phyloP scores from a whole-genome alignment of 2,797 vertebrate species.

The Mus minutoides region DNA sequence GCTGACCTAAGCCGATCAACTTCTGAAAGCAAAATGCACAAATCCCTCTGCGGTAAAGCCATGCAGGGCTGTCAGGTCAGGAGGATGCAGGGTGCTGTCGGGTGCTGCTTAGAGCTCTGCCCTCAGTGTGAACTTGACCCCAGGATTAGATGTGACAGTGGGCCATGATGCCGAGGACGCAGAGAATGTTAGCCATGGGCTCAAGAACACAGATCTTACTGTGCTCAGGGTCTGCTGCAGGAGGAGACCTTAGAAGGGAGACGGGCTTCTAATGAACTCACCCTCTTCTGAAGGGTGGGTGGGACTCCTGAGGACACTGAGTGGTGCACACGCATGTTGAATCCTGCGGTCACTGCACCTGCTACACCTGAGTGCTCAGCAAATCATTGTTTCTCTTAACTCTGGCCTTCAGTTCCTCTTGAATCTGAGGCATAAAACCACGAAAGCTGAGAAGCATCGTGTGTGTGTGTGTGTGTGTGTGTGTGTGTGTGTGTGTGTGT shows the following conservation, averaged over 20 bases:
- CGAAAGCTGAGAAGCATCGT: neutral
- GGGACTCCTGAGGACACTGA: neutral
- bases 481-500: neutral
- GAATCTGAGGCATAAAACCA: neutral
- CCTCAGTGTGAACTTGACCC: neutral
- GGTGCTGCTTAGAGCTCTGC: neutral
- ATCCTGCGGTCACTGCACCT: neutral
- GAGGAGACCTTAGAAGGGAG: neutral
- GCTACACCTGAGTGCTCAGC: neutral
- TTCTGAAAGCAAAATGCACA: slow-evolving; percentile 55
- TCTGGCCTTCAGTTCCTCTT: neutral
- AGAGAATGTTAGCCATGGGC: neutral
- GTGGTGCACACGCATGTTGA: neutral
- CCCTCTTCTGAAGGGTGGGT: neutral
- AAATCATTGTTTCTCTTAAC: neutral
- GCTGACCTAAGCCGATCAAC: slow-evolving; percentile 25
- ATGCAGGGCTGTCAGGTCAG: neutral
- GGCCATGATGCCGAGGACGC: accelerated
- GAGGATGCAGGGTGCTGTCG: neutral
- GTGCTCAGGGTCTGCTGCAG: too few species aligned
- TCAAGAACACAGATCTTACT: accelerated
- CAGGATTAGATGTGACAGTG: neutral
- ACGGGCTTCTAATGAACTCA: neutral
- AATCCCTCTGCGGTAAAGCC: neutral
- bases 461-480: neutral